Base-by-base conservation (phyloP, 1,140 invertebrate genomes). In the Drosophila takahashii region DNA sequence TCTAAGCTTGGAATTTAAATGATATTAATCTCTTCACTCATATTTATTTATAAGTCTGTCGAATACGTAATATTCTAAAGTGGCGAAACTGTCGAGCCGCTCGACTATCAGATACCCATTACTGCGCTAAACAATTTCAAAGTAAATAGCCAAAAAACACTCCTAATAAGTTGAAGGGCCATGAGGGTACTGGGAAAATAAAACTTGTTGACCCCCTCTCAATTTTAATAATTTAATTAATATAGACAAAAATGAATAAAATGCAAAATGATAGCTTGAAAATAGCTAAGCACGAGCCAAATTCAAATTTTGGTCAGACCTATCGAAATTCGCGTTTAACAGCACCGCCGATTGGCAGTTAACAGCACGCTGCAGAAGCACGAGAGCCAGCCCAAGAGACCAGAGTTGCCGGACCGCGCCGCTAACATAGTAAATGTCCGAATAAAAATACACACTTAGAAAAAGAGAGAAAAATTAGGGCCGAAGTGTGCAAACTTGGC, bases 391-490 rank as follows among this genome's bases (percentile, higher is more conserved):
- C 57, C 27, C 57, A 34, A 39, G 15, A 47, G 36, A 34, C 44
- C 34, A 5, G 57, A 39, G 64, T 64, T 67, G 45, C 64, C 64
- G 47, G 15, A 67, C 18, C 59, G 58, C 36, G 58, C 26, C 29
- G 37, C 29, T 51, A 50, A 67, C 64, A 67, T 62, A 51, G 64
- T 65, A 64, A 67, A 64, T 67, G 62, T 70, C 42, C 69, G 69
- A 72, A 72, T 71, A 72, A 72, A 72, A 73, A 66, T 76, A 76
- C 71, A 76, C 71, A 76, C 73, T 76, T 76, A 37, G 65, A 76
- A 79, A 77, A 81, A 86, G 75, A 86, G 74, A 78, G 80, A 86
- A 86, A 86, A 86, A 86, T 86, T 87, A 86, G 81, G 81, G 80
- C 80, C 80, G 75, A 77, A 86, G 77, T 56, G 81, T 83, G 81